Evolutionary conservation across 2,888 invertebrate species (phyloP), one percentile per base, ranked within the genome.

Genomic region (Pharmacophagus antenor): DNA sequence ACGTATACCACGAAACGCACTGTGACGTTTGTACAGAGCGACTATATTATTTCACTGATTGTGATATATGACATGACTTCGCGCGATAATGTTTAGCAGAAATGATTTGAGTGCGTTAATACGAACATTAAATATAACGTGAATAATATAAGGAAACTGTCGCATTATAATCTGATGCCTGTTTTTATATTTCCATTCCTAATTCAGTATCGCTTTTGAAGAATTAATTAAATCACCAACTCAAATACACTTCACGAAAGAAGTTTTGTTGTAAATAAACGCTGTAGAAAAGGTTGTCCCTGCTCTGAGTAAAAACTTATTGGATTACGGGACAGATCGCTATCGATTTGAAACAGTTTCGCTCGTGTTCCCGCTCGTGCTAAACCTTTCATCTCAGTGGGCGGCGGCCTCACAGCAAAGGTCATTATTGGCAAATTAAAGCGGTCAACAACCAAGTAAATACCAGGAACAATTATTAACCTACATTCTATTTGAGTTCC

Each of bases 271-370:
- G 7, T 42, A 49, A 42, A 22, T 10, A n/a, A 31, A 51, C 7
- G 46, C 44, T 71, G 70, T 73, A 67, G 66, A 64, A 68, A 68
- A 70, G 70, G 66, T 67, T 68, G 63, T 64, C 69, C 67, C 72
- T 64, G 63, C 65, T 71, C 69, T 73, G 71, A 79, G 74, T 71
- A 72, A 72, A 79, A 77, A 77, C 79, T 80, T 79, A 79, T 78
- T 78, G 73, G 72, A 64, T 61, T 63, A 59, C 65, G 67, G 70
- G 73, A 77, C 76, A 72, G 73, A 78, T 77, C 71, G 69, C 70
- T 70, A 74, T 72, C 71, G 71, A 69, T 64, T 70, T 70, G 65
- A 70, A 72, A 73, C 74, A 70, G 70, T 68, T 65, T 63, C 66
- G 67, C 66, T 73, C 68, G 69, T 69, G 69, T 66, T 67, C 64